These are phyloP conservation scores for Octodonta nipae DNA, from an alignment of 2,888 invertebrate species.

Conservation along the genomic window DNA sequence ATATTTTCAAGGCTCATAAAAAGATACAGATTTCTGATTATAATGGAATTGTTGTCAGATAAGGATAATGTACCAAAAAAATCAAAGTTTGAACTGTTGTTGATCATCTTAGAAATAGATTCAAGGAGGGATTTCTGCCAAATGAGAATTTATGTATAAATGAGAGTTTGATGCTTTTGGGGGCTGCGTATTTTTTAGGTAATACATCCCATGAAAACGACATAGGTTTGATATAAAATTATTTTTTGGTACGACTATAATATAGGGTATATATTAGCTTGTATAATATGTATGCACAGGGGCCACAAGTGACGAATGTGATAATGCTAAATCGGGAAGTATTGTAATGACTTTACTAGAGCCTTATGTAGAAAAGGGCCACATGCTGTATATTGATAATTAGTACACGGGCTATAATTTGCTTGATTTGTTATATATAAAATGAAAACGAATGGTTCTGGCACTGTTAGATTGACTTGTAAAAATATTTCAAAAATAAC, in stretches of 20 bases:
- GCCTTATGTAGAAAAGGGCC: no score
- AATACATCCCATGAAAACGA: conserved; percentile 1
- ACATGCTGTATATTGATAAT: no score
- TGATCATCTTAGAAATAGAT: conserved; percentile 1
- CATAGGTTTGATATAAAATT: conserved; percentile 1
- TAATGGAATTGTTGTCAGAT: conserved; percentile 1
- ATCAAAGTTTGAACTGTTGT: conserved; percentile 1
- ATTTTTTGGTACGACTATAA: background rate
- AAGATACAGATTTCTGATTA: background rate
- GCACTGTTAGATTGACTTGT: no score
- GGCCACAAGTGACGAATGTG: no score
- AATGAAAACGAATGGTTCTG: no score
- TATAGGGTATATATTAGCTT: conserved; percentile 1
- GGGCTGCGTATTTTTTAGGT: conserved; percentile 1
- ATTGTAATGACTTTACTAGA: no score
- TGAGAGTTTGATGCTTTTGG: conserved; percentile 1
- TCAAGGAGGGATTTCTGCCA: conserved; percentile 1
- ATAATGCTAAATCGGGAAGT: no score
- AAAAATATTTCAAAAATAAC: no score
- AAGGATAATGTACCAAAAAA: conserved; percentile 1
- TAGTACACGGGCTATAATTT: no score
- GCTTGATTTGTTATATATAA: no score
- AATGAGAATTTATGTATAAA: conserved; percentile 1
- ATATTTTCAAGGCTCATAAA: conserved; percentile 1
- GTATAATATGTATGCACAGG: background rate